phyloP scores from a whole-genome alignment of 2,797 vertebrate genomes.

The Myotis myotis region DNA sequence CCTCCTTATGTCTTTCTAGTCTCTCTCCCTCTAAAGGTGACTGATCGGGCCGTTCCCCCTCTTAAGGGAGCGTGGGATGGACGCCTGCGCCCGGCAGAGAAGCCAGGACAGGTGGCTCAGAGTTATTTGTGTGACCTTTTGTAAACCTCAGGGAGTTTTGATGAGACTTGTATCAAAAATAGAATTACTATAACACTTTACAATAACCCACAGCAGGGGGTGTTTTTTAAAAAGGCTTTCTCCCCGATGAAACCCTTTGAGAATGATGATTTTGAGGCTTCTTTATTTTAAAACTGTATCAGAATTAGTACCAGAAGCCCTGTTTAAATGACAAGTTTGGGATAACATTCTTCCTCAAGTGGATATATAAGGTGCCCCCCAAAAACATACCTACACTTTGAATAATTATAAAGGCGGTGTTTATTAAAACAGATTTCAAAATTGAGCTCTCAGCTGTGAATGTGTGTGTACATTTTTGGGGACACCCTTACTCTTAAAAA shows the following conservation, averaged over 20 bases:
- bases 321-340: neutral
- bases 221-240: slow-evolving; percentile 10
- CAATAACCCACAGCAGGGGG: neutral
- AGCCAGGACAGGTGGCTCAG: neutral
- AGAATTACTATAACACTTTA: neutral
- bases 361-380: neutral
- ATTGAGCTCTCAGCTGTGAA: neutral
- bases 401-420: neutral
- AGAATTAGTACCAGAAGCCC: neutral
- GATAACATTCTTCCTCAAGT: neutral
- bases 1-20: neutral
- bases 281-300: neutral
- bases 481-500: neutral
- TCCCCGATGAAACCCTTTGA: neutral
- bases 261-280: neutral
- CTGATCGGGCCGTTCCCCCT: neutral
- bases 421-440: neutral
- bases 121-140: neutral
- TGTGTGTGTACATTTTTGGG: neutral
- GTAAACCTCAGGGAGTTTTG: neutral
- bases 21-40: neutral
- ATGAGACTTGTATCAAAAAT: neutral
- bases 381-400: neutral
- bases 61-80: neutral
- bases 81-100: neutral